A percentile compares a stretch with the other conserved stretches of the same genome.
Conservation (phyloP, 1,140 invertebrate species). For the Hermatobates lingyangjiaoensis region DNA sequence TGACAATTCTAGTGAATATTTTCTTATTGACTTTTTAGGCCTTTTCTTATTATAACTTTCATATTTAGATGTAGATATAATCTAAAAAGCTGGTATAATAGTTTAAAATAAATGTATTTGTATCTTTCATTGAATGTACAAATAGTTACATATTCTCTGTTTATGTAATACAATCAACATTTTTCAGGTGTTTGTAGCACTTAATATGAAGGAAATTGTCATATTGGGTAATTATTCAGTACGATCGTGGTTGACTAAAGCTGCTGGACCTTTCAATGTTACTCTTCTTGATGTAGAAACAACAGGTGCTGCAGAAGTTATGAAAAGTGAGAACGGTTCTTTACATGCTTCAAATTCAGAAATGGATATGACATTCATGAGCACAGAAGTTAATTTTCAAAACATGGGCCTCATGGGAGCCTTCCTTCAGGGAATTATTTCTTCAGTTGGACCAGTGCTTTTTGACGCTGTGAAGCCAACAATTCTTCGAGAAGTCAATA, state of each 20-base stretch:
- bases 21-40: too few relatives aligned
- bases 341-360: conserved; percentile 52
- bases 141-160: too few relatives aligned
- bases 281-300: conserved; percentile 46
- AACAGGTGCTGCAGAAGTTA: conserved; percentile 39
- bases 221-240: conserved; percentile 58
- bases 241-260: conserved; percentile 42
- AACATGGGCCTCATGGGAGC: conserved; percentile 53
- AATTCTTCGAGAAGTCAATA: conserved; percentile 39
- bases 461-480: conserved; percentile 73
- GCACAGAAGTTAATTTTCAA: conserved; percentile 60
- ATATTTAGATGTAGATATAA: too few relatives aligned
- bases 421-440: conserved; percentile 55
- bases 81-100: too few relatives aligned
- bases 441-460: conserved; percentile 56
- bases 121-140: too few relatives aligned
- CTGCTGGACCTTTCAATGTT: conserved; percentile 55
- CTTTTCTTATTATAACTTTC: too few relatives aligned
- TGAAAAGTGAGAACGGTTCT: conserved; percentile 48
- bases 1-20: too few relatives aligned
- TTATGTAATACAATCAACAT: too few relatives aligned
- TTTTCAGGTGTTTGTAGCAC: conserved; percentile 19
- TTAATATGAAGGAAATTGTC: conserved; percentile 26
- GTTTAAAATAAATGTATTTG: too few relatives aligned
- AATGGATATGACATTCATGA: conserved; percentile 55